A percentile compares a stretch with the other conserved stretches of the same genome.
These are phyloP conservation scores for Microcaecilia unicolor DNA, from an alignment of 2,797 vertebrate genomes.

Conservation along the genomic window DNA sequence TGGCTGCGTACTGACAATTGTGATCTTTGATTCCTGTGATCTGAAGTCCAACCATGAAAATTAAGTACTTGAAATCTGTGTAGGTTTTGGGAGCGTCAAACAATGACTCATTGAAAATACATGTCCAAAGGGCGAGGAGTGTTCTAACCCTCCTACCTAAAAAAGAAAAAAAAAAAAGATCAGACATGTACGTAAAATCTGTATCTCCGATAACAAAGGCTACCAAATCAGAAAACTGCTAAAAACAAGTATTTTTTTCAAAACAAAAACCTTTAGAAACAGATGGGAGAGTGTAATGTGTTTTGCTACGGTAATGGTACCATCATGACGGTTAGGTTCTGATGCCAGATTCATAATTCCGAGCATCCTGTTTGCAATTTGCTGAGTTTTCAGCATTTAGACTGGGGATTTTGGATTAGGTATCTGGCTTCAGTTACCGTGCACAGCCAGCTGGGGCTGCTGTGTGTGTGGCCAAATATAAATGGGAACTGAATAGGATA, in stretches of 20 bases:
- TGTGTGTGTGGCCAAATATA: conserved; percentile 40
- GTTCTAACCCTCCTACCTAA: neutral
- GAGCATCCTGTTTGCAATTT: conserved; percentile 21
- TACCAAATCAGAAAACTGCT: neutral
- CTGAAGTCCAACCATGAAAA: too few species aligned
- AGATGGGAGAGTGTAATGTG: neutral
- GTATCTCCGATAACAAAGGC: neutral
- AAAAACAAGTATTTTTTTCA: neutral
- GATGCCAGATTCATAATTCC: conserved; percentile 14
- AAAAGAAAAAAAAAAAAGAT: neutral
- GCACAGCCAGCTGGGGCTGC: conserved; percentile 27
- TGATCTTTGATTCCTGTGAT: too few species aligned
- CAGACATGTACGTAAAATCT: neutral
- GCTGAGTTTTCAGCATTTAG: conserved; percentile 16
- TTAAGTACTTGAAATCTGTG: too few species aligned
- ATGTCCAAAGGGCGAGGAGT: too few species aligned
- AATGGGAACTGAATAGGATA: conserved; percentile 40
- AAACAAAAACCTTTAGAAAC: neutral
- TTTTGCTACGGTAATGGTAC: neutral
- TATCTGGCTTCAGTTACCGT: conserved; percentile 7
- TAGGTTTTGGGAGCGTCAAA: too few species aligned
- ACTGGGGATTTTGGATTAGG: conserved; percentile 15
- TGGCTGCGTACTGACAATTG: too few species aligned
- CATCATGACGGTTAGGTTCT: neutral
- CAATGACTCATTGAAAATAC: too few species aligned